Evolutionary conservation across 2,888 invertebrate genomes (phyloP), one percentile per base, ranked within the genome.

Genomic region (Ornithoptera alexandrae): DNA sequence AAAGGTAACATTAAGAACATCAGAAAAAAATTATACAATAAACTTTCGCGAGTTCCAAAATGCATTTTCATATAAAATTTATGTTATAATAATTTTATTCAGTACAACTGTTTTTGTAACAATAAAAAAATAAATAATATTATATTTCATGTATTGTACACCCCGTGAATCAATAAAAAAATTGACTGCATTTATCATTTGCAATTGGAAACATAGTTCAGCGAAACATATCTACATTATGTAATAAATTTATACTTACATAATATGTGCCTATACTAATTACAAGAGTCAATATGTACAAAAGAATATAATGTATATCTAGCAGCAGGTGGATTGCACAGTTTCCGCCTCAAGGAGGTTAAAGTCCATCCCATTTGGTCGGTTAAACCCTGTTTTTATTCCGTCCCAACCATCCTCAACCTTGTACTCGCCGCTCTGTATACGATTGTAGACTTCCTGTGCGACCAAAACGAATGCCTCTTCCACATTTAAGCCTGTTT

Each of bases 361-460:
- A 83, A 96, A 96, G 88, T 97, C 97, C 85, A 96, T 92, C 72
- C 96, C 96, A 74, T 95, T 96, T 36, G 97, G 96, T 76, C 97
- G 90, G 75, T 96, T 95, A 88, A 97, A 97, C 39, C 98, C 98
- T 50, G 97, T 97, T 88, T 98, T 98, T 68, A 99, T 98, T 7
- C 99, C 98, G 81, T 99, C 98, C 98, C 98, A 98, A 18, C 98
- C 98, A 74, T 98, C 98, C 82, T 97, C 97, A 2, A 97, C 95
- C 85, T 97, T 97, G 83, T 98, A 98, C 90, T 98, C 97, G 20
- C 98, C 98, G 18, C 96, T 96, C 81, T 97, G 96, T 79, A 99
- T 96, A 84, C 97, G 95, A 81, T 97, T 96, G 87, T 97, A 97
- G 5, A 97, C 96, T 87, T 98, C 98, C 88, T 97, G 97, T 66